Evolutionary conservation across 2,888 invertebrate species (phyloP).

Genomic region (Eurytoma adleriae): DNA sequence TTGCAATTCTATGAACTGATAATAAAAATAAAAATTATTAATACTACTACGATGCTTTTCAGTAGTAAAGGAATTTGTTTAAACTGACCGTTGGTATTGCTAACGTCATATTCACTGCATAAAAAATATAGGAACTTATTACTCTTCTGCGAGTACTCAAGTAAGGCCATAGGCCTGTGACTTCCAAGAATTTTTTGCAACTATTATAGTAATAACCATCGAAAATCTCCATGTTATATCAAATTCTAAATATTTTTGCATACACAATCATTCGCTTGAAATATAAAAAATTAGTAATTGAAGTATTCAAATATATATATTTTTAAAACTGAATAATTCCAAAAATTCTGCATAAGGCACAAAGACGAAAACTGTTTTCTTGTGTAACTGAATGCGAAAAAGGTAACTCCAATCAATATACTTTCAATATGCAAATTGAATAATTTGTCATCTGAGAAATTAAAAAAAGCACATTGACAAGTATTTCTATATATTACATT

Average conservation of each 20-base stretch:
- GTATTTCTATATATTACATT: no score
- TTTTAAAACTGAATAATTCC: no score
- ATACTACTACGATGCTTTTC: not conserved
- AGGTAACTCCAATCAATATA: no score
- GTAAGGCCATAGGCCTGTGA: conserved; percentile 28
- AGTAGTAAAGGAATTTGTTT: not conserved
- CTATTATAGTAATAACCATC: conserved; percentile 20
- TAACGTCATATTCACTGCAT: not conserved
- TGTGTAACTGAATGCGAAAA: no score
- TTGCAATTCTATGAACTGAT: not conserved
- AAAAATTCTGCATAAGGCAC: no score
- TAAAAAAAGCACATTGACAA: no score
- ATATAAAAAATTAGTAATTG: no score
- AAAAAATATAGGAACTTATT: not conserved
- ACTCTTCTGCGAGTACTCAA: not conserved
- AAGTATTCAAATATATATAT: no score
- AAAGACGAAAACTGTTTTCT: no score
- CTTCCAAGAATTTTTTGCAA: not conserved
- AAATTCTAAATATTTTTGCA: not conserved
- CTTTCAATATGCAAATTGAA: no score
- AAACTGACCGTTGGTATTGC: conserved; percentile 1
- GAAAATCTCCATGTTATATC: conserved; percentile 15
- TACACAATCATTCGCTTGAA: no score
- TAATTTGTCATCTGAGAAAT: no score
- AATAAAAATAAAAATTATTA: not conserved